These are phyloP conservation scores for Drosophila longiperda DNA, from an alignment of 2,888 invertebrate species.

Conservation along the genomic window DNA sequence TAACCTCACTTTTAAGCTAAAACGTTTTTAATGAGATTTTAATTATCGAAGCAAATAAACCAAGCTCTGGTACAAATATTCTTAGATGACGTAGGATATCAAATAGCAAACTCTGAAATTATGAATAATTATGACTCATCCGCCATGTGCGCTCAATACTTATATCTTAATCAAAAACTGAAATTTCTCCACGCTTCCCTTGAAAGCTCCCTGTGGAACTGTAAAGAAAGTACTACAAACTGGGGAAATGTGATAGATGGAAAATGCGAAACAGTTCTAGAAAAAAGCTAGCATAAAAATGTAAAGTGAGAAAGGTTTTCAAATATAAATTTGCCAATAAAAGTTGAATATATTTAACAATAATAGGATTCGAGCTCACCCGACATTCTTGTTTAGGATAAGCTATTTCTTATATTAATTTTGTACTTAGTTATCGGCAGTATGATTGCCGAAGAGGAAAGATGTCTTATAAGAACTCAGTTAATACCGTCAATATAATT, in stretches of 20 bases:
- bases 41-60: neutral
- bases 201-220: conserved; percentile 20
- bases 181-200: conserved; percentile 1
- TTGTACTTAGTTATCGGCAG: neutral
- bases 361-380: no score
- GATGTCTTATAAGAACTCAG: neutral
- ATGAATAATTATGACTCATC: conserved; percentile 63
- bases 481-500: neutral
- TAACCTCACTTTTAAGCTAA: neutral
- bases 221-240: conserved; percentile 14
- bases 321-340: no score
- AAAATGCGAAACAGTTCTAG: conserved; percentile 7
- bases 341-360: no score
- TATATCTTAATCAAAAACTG: conserved; percentile 29
- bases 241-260: neutral
- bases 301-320: neutral
- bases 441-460: neutral
- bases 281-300: conserved; percentile 35
- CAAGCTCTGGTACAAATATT: neutral
- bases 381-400: no score
- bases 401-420: neutral
- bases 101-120: conserved; percentile 22
- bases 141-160: conserved; percentile 22
- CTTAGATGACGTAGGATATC: neutral
- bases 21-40: neutral